A percentile compares a stretch with the other conserved stretches of the same genome.
phyloP scores from a whole-genome alignment of 2,888 invertebrate species.

The Bembecia ichneumoniformis region DNA sequence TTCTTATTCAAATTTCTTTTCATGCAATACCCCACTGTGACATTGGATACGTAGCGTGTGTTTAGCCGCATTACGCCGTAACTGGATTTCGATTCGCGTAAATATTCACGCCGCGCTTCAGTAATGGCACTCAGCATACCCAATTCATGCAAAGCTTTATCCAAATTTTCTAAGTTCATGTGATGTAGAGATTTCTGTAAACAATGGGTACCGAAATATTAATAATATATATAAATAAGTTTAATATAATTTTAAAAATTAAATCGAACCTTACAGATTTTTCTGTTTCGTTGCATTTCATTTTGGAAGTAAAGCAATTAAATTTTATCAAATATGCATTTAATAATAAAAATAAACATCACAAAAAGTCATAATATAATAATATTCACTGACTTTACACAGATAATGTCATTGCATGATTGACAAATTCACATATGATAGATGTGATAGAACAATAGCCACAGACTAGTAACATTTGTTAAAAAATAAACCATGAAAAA shows the following conservation, averaged over 20 bases:
- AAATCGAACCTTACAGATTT: conserved; percentile 37
- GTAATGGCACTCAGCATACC: conserved; percentile 75
- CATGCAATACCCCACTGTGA: conserved; percentile 74
- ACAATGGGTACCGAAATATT: conserved; percentile 16
- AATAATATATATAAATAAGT: neutral
- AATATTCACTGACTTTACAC: neutral
- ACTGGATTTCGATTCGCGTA: conserved; percentile 63
- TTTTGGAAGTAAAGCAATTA: conserved; percentile 30
- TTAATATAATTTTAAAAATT: conserved; percentile 1
- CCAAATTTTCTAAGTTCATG: conserved; percentile 69
- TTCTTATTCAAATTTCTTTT: conserved; percentile 65
- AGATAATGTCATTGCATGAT: no score
- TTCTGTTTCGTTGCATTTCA: conserved; percentile 58
- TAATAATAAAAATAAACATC: conserved; percentile 63
- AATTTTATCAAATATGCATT: conserved; percentile 39
- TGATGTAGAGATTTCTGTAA: conserved; percentile 55
- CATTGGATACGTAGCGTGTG: conserved; percentile 75
- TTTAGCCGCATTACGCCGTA: conserved; percentile 70
- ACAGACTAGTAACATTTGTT: no score
- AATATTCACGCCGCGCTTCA: conserved; percentile 70
- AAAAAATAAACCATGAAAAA: no score
- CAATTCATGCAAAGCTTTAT: conserved; percentile 72
- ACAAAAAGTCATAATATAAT: conserved; percentile 60
- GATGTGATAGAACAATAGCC: no score
- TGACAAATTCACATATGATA: no score